Conservation (phyloP, 2,797 vertebrate species). For the Micromesistius poutassou region DNA sequence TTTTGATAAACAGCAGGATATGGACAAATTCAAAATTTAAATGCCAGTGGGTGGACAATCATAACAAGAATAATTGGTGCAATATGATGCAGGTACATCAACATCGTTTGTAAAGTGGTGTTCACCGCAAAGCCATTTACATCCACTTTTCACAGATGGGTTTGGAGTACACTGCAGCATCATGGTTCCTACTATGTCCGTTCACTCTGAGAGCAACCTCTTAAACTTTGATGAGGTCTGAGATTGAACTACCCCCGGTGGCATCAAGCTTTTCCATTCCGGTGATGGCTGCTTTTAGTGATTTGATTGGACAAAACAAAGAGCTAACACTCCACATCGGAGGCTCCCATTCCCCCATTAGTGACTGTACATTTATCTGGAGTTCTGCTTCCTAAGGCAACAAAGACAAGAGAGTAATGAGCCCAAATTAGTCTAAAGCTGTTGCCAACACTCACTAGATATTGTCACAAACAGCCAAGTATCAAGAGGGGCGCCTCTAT, state of each 20-base stretch:
- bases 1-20: not conserved
- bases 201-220: not conserved
- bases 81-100: not conserved
- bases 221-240: not conserved
- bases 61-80: not conserved
- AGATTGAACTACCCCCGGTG: not conserved
- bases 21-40: not conserved
- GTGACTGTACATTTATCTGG: not conserved
- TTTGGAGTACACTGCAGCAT: not conserved
- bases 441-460: too few relatives aligned
- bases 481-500: too few relatives aligned
- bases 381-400: not conserved
- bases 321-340: not conserved
- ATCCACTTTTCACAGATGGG: not conserved
- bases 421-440: not conserved
- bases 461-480: too few relatives aligned
- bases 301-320: not conserved
- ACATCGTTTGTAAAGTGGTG: too few relatives aligned
- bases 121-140: not conserved
- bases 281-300: not conserved
- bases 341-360: not conserved
- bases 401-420: not conserved
- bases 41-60: not conserved
- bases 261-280: not conserved
- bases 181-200: not conserved